Evolutionary conservation across 2,113 vertebrate species (phyloP), one percentile per base, ranked within the genome.

Genomic region (Crotalus tigris): DNA sequence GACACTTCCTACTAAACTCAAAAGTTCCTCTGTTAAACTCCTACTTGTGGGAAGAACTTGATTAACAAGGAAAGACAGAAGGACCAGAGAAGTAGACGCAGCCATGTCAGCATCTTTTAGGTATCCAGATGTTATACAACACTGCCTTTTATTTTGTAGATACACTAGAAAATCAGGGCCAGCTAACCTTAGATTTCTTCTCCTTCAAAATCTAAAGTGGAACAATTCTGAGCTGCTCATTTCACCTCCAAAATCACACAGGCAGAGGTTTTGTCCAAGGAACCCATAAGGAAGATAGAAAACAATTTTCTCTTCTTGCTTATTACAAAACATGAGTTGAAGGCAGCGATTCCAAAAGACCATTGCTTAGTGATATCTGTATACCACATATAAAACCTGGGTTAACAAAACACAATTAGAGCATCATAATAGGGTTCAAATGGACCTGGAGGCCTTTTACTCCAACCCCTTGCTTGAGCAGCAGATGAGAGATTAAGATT

Each of bases 1-100:
- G 33, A 8, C 0, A 6, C 29, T 4, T 44, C 53, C 54, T 29
- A 0, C 0, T 0, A 1, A 92, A 11, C 61, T 11, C 0, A 0
- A 5, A 24, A 64, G 61, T 1, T 5, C 26, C 15, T 91, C 44
- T 5, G 9, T 29, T 92, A 93, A 51, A 90, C 92, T 92, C 92
- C 64, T 44, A 90, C 4, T 4, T 10, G 13, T 17, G 51, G 46
- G 21, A 15, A 49, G 90, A 58, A 58, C 44, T 12, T 87, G 51
- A 91, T 57, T 87, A 61, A 85, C 21, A 69, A 46, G 9, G 55
- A 17, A 15, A 87, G 87, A 44, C 0, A 13, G 3, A 91, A 29
- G 21, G 88, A 24, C 23, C n/a, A 64, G 1, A 10, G 17, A 15
- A 1, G 0, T 2, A 91, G 75, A 92, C 59, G 1, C 24, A 55